A percentile compares a stretch with the other conserved stretches of the same genome.
phyloP scores from a whole-genome alignment of 2,888 invertebrate species.

The Ochropleura leucogaster region DNA sequence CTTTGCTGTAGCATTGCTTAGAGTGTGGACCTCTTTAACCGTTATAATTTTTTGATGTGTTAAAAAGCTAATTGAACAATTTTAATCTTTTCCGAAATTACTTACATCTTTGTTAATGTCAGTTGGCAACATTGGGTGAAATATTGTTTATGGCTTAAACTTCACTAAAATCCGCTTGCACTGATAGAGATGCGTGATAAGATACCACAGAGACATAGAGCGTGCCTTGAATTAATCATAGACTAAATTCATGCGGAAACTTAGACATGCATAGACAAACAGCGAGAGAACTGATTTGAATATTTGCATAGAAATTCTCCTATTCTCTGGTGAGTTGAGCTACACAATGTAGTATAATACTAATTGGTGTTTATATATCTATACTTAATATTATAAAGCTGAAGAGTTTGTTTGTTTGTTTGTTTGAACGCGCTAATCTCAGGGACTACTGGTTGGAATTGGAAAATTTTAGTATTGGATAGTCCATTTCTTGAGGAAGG shows the following conservation, averaged over 20 bases:
- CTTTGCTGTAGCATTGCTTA: too few relatives aligned
- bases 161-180: slow-evolving; percentile 14
- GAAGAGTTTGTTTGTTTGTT: too few relatives aligned
- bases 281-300: slow-evolving; percentile 30
- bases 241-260: slow-evolving; percentile 60
- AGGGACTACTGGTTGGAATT: too few relatives aligned
- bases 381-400: too few relatives aligned
- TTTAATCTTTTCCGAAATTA: slow-evolving; percentile 3
- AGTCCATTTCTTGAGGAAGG: too few relatives aligned
- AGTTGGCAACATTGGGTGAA: slow-evolving; percentile 31
- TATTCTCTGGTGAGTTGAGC: slow-evolving; percentile 2
- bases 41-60: not conserved
- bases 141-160: slow-evolving; percentile 21
- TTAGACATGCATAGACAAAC: slow-evolving; percentile 29
- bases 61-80: not conserved
- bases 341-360: slow-evolving; percentile 22
- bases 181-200: slow-evolving; percentile 47
- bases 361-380: slow-evolving; percentile 34
- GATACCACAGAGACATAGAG: slow-evolving; percentile 39
- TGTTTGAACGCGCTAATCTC: too few relatives aligned
- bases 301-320: slow-evolving; percentile 46
- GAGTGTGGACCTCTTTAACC: not conserved
- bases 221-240: slow-evolving; percentile 63
- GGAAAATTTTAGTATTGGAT: too few relatives aligned
- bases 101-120: slow-evolving; percentile 25